Base-by-base conservation (phyloP, 2,113 vertebrate genomes). In the Colossoma macropomum region DNA sequence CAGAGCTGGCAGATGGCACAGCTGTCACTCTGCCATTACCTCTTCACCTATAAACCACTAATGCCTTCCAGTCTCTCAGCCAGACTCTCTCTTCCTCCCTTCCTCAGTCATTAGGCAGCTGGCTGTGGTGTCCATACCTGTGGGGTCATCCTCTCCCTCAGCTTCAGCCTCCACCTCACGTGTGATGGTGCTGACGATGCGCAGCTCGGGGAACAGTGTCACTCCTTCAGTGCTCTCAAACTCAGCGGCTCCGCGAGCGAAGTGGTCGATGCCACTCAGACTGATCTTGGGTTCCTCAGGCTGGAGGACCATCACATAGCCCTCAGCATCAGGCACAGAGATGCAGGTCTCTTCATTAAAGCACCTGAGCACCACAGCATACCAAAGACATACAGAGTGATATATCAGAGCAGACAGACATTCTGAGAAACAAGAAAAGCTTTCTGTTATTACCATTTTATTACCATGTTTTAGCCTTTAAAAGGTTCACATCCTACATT, bases 261-360 rank as follows among this genome's bases (percentile, higher is more conserved):
- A 99, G 86, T 98, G 98, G 90, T 97, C 97, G 25, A 99, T 94
- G 71, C 98, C 98, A 0, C 97, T 98, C 50, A 99, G 93, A 91
- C 97, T 98, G 94, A 99, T 98, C 81, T 97, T 98, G 0, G 98
- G 98, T 27, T 99, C 98, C 63, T 99, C 98, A 0, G 98, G 98
- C 89, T 98, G 98, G 88, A 99, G 76, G 45, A 99, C 98, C 97
- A 98, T 96, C 60, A 99, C 93, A 0, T 96, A 97, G 1, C 97
- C 95, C 60, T 98, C 97, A 0, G 96, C 94, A 0, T 96, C 94
- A 0, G 96, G 96, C 15, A 98, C 87, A 0, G 93, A 87, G 0
- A 96, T 92, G 3, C 98, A 99, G 62, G 95, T 69, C 10, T 98
- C 97, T 81, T 97, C 96, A 0, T 92, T 96, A 82, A 96, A 96